These are phyloP conservation scores for Cyrtodaria siliqua DNA, from an alignment of 2,888 invertebrate genomes.

Conservation along the genomic window DNA sequence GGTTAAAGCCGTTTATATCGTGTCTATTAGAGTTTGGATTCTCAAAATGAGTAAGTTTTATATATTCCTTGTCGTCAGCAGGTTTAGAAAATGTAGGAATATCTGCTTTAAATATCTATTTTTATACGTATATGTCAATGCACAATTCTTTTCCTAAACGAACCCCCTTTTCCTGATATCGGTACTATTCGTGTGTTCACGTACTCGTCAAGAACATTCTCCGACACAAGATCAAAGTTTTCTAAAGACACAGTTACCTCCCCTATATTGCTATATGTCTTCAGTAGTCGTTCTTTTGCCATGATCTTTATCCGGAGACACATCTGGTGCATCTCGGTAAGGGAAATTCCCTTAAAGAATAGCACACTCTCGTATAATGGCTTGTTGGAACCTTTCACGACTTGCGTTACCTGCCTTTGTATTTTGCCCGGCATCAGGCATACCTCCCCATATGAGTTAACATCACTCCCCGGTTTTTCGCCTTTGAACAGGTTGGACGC, in stretches of 20 bases:
- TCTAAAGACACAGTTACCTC: conserved; percentile 33
- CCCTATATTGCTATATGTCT: conserved; percentile 20
- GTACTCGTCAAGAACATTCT: conserved; percentile 19
- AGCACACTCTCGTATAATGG: conserved; percentile 20
- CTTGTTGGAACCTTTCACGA: conserved; percentile 14
- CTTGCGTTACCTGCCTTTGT: conserved; percentile 16
- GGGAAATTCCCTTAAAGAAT: conserved; percentile 24
- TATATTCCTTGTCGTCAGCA: too few species aligned
- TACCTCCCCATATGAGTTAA: conserved; percentile 21
- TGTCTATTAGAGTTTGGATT: too few species aligned
- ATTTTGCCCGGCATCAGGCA: conserved; percentile 47
- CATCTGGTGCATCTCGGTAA: conserved; percentile 36
- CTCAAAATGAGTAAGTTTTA: too few species aligned
- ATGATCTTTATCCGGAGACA: conserved; percentile 31
- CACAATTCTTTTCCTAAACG: too few species aligned
- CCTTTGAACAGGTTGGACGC: conserved; percentile 30
- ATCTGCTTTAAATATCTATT: too few species aligned
- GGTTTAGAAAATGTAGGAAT: too few species aligned
- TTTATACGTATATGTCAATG: too few species aligned
- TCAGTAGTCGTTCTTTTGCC: conserved; percentile 5
- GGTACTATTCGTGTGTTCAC: conserved; percentile 20
- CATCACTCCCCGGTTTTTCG: conserved; percentile 1
- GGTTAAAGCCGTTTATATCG: too few species aligned
- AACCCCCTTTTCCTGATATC: too few species aligned
- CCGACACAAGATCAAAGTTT: conserved; percentile 37